Conservation (phyloP, 2,888 invertebrate species). For the Alsophila aescularia region DNA sequence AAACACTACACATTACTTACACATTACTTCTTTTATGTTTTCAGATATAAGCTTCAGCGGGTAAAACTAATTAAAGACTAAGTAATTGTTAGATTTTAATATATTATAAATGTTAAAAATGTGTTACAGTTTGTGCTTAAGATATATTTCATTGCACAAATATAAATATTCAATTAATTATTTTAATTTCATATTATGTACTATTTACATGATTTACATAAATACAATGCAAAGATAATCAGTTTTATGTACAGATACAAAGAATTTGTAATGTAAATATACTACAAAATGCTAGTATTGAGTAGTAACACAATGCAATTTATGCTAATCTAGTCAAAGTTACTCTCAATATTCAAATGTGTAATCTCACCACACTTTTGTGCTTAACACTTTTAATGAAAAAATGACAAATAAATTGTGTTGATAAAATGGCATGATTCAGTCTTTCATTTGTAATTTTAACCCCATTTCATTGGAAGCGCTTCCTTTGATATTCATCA, state of each 20-base stretch:
- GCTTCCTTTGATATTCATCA: constrained; percentile 18
- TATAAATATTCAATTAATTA: constrained; percentile 31
- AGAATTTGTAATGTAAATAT: constrained; percentile 44
- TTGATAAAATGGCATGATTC: constrained; percentile 73
- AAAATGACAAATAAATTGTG: constrained; percentile 65
- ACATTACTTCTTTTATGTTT: too few relatives aligned
- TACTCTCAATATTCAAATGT: constrained; percentile 55
- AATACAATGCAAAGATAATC: constrained; percentile 50
- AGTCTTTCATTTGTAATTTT: constrained; percentile 71
- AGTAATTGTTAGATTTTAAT: constrained; percentile 58
- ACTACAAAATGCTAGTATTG: constrained; percentile 49
- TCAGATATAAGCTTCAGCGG: constrained; percentile 44
- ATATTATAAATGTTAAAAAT: constrained; percentile 62
- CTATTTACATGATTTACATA: constrained; percentile 66
- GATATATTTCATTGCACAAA: constrained; percentile 33
- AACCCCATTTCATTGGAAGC: constrained; percentile 49
- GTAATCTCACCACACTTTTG: constrained; percentile 61
- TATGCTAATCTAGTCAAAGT: constrained; percentile 72
- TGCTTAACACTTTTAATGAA: constrained; percentile 64
- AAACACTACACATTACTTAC: too few relatives aligned
- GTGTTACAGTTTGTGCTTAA: constrained; percentile 65
- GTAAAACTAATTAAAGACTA: constrained; percentile 47
- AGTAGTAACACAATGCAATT: constrained; percentile 58
- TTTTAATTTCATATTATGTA: constrained; percentile 35
- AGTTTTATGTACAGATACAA: constrained; percentile 58